These are phyloP conservation scores for Microplitis demolitor DNA, from an alignment of 1,140 invertebrate species.

Conservation along the genomic window DNA sequence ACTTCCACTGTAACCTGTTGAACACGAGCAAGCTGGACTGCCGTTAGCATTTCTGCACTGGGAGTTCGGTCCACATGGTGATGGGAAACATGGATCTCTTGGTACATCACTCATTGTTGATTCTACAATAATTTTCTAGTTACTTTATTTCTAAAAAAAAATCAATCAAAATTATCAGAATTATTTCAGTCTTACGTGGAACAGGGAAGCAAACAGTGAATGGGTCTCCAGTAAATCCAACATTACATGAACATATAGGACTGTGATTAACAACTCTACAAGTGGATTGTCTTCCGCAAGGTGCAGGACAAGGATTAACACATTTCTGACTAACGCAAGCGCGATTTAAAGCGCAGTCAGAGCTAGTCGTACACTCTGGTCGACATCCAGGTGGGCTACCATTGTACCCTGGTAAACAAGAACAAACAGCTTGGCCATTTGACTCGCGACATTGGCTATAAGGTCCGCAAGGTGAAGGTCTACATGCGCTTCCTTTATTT, in stretches of 20 bases:
- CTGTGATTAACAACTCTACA: slow-evolving; percentile 68
- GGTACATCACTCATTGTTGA: too few relatives aligned
- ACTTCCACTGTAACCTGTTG: slow-evolving; percentile 66
- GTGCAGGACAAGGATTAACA: slow-evolving; percentile 68
- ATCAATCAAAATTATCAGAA: not conserved
- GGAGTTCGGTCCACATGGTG: slow-evolving; percentile 72
- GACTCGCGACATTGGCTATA: slow-evolving; percentile 71
- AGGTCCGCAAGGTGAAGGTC: slow-evolving; percentile 66
- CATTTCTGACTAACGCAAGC: slow-evolving; percentile 70
- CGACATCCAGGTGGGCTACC: slow-evolving; percentile 71
- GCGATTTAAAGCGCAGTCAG: slow-evolving; percentile 67
- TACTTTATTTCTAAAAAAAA: too few relatives aligned
- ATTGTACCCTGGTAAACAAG: slow-evolving; percentile 72
- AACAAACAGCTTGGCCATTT: slow-evolving; percentile 66
- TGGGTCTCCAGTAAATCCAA: slow-evolving; percentile 67
- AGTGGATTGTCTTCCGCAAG: slow-evolving; percentile 67
- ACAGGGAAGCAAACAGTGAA: slow-evolving; percentile 61
- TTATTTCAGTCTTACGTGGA: too few relatives aligned
- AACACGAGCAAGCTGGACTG: slow-evolving; percentile 69
- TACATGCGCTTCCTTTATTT: too few relatives aligned
- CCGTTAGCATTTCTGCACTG: slow-evolving; percentile 66
- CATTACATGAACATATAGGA: slow-evolving; percentile 67
- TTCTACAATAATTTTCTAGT: too few relatives aligned
- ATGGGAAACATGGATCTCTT: slow-evolving; percentile 62
- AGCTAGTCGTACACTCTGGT: slow-evolving; percentile 68